Percentiles rank a stretch among this genome's conserved stretches.
Conservation (phyloP, 2,113 vertebrate species). For the Epinephelus cyanopodus region DNA sequence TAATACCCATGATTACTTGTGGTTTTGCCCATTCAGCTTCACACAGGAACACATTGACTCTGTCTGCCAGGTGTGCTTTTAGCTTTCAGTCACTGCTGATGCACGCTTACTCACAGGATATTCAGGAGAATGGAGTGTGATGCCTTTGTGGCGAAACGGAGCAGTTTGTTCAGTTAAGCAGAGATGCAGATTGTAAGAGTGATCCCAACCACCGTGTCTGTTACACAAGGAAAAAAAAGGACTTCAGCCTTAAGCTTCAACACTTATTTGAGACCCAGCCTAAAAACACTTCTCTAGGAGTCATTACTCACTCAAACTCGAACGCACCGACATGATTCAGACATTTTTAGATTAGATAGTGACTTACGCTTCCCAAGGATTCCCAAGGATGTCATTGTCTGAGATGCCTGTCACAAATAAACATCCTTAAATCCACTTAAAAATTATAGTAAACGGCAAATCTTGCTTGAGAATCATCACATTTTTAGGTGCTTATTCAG, state of each 20-base stretch:
- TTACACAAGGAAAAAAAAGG: not conserved
- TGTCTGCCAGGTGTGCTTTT: slow-evolving; percentile 76
- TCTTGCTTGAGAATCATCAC: not conserved
- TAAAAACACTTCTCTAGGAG: not conserved
- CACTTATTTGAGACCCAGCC: not conserved
- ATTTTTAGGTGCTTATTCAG: not conserved
- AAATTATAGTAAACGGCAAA: not conserved
- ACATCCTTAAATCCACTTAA: not conserved
- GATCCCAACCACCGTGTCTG: slow-evolving; percentile 14
- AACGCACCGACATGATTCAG: not conserved
- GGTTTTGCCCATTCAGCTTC: slow-evolving; percentile 74
- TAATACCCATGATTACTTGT: slow-evolving; percentile 79
- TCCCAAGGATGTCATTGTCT: not conserved
- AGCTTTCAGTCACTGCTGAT: slow-evolving; percentile 33
- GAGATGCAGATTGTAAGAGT: not conserved
- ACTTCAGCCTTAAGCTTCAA: not conserved
- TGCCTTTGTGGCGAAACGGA: slow-evolving; percentile 25
- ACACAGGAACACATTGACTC: slow-evolving; percentile 54
- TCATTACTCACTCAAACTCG: not conserved
- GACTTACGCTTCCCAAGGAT: not conserved
- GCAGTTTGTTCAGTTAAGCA: slow-evolving; percentile 36
- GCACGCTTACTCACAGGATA: slow-evolving; percentile 20
- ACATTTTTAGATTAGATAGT: not conserved
- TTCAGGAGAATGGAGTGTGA: slow-evolving; percentile 22
- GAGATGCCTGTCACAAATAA: not conserved